Conservation (phyloP, 2,797 vertebrate genomes). For the Paguma larvata region DNA sequence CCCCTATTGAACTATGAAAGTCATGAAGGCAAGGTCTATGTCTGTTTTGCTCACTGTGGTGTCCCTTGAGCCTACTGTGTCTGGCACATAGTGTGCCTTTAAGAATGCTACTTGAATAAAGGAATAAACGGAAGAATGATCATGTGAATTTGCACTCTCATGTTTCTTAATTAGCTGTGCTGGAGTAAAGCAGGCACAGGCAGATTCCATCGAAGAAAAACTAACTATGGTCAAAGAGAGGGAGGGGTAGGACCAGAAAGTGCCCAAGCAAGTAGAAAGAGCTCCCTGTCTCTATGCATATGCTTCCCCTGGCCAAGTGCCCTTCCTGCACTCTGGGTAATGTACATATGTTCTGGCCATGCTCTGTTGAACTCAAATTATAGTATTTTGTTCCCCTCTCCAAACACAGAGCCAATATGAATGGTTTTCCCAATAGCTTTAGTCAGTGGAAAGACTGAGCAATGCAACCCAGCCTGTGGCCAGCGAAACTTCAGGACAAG, state of each 20-base stretch:
- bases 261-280: neutral
- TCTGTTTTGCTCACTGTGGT: neutral
- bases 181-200: neutral
- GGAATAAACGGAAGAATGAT: neutral
- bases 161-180: neutral
- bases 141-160: neutral
- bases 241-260: neutral
- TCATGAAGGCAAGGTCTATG: neutral
- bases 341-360: constrained; percentile 28
- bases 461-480: neutral
- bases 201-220: neutral
- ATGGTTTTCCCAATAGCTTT: constrained; percentile 44
- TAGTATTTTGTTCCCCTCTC: constrained; percentile 53
- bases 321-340: neutral
- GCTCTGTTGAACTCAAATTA: constrained; percentile 68
- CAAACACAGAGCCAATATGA: neutral
- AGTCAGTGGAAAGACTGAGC: constrained; percentile 56
- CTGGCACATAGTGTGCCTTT: neutral
- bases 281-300: neutral
- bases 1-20: neutral
- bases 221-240: neutral
- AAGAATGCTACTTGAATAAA: neutral
- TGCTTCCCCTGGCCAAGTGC: constrained; percentile 14
- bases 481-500: neutral
- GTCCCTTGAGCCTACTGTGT: neutral